A percentile compares a stretch with the other conserved stretches of the same genome.
Conservation (phyloP, 2,888 invertebrate species). For the Deilephila porcellus region DNA sequence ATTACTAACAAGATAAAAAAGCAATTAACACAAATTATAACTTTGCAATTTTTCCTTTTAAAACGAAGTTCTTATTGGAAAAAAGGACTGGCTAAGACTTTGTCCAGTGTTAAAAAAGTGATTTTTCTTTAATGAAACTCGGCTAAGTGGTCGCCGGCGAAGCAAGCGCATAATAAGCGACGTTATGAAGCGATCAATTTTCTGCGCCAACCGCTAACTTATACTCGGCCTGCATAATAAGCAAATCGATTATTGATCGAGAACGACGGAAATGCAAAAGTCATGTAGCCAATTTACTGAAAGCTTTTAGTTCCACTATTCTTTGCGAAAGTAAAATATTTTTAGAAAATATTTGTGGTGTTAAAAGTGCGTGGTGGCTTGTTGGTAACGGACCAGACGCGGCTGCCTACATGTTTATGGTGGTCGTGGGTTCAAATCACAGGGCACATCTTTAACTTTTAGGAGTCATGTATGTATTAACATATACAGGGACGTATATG, state of each 20-base stretch:
- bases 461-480: too few relatives aligned
- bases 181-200: not conserved
- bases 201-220: not conserved
- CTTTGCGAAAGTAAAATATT: not conserved
- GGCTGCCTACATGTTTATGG: too few relatives aligned
- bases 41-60: too few relatives aligned
- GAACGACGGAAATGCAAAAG: not conserved
- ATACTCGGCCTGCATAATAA: constrained; percentile 5
- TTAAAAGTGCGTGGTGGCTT: too few relatives aligned
- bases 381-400: too few relatives aligned
- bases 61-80: too few relatives aligned
- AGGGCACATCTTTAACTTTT: too few relatives aligned
- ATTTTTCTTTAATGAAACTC: not conserved
- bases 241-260: constrained; percentile 17
- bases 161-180: not conserved
- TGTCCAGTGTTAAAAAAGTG: not conserved
- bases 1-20: too few relatives aligned
- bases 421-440: too few relatives aligned
- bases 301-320: not conserved
- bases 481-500: too few relatives aligned
- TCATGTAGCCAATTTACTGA: not conserved
- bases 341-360: not conserved
- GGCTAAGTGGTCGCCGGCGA: not conserved
- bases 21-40: too few relatives aligned
- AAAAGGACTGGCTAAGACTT: too few relatives aligned